phyloP scores from a whole-genome alignment of 2,113 vertebrate species.

The Marmota monax region DNA sequence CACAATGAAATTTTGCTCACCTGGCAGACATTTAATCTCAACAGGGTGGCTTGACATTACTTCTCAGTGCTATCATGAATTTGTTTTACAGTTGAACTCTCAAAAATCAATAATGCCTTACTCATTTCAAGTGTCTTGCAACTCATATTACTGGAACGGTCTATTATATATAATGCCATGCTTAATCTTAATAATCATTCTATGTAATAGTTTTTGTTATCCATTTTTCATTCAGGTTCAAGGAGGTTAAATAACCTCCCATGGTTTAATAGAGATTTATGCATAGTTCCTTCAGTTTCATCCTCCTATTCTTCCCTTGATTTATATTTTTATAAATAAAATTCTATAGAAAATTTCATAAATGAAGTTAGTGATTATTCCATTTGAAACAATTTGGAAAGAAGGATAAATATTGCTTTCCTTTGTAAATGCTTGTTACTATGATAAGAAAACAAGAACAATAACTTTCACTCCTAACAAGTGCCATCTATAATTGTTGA shows the following conservation, averaged over 20 bases:
- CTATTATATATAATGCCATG: not conserved
- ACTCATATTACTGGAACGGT: constrained; percentile 21
- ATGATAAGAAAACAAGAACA: not conserved
- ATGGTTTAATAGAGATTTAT: constrained; percentile 1
- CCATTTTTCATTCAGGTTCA: constrained; percentile 36
- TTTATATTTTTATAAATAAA: constrained; percentile 1
- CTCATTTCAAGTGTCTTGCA: not conserved
- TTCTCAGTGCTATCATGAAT: not conserved
- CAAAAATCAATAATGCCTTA: constrained; percentile 53
- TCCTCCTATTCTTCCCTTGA: not conserved
- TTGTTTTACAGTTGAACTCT: constrained; percentile 29
- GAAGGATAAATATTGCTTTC: not conserved
- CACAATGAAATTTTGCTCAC: not conserved
- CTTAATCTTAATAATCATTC: constrained; percentile 16
- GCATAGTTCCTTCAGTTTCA: not conserved
- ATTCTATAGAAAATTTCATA: not conserved
- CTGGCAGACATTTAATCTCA: not conserved
- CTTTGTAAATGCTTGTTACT: not conserved
- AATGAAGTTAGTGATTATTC: not conserved
- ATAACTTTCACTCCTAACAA: not conserved
- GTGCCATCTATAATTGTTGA: not conserved
- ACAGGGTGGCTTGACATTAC: not conserved
- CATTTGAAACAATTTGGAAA: not conserved
- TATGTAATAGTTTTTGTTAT: not conserved
- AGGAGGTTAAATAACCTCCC: not conserved